A percentile compares a stretch with the other conserved stretches of the same genome.
Evolutionary conservation across 2,797 vertebrate species (phyloP).

Genomic region (Muscicapa striata): DNA sequence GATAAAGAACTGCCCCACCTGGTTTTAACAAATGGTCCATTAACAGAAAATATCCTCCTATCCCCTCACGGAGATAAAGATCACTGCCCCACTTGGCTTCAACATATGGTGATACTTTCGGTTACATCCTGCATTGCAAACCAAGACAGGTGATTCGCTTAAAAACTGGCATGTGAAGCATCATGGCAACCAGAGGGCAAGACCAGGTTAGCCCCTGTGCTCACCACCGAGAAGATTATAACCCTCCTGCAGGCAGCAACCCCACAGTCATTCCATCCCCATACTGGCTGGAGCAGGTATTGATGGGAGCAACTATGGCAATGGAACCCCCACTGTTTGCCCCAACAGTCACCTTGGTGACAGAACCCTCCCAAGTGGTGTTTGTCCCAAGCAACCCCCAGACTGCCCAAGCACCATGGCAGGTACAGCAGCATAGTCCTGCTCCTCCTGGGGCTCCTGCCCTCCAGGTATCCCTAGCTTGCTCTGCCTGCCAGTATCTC

Average conservation of each 20-base stretch:
- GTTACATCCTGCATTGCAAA: no score
- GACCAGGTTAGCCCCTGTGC: not conserved
- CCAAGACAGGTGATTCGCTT: not conserved
- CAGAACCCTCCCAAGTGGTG: not conserved
- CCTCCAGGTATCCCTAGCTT: not conserved
- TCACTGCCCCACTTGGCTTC: no score
- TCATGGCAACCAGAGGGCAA: not conserved
- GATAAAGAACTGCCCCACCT: no score
- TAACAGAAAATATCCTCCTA: no score
- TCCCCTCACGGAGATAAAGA: no score
- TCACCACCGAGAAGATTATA: not conserved
- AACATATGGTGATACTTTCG: no score
- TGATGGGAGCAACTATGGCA: not conserved
- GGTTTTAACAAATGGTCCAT: no score
- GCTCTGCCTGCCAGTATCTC: not conserved
- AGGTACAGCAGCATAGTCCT: not conserved
- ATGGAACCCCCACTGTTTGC: not conserved
- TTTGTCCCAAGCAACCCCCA: not conserved
- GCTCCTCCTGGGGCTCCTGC: not conserved
- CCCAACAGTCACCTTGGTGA: not conserved
- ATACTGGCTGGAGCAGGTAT: rapidly evolving
- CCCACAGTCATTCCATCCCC: not conserved
- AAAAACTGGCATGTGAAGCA: not conserved
- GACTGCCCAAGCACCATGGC: not conserved
- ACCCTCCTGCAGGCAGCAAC: not conserved